Conservation (phyloP, 2,113 vertebrate genomes). For the Regulus satrapa region DNA sequence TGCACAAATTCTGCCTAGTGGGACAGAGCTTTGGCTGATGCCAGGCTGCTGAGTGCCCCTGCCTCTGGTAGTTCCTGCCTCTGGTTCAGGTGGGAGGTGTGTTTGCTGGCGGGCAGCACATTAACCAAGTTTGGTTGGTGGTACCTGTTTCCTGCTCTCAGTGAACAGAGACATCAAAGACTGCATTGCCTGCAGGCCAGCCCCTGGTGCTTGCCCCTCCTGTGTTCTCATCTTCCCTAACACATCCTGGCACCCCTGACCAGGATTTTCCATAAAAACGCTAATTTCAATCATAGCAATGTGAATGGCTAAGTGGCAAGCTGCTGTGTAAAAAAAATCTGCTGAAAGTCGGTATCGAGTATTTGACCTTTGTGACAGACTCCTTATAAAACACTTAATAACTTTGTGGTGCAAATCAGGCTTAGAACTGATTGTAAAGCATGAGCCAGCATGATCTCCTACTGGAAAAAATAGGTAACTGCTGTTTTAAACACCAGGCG, state of each 20-base stretch:
- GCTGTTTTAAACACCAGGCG: neutral
- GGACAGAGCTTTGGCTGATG: neutral
- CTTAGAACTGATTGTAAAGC: neutral
- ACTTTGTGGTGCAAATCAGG: neutral
- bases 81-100: neutral
- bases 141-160: neutral
- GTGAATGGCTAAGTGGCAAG: neutral
- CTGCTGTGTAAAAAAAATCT: neutral
- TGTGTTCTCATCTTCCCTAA: neutral
- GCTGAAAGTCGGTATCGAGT: neutral
- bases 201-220: neutral
- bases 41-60: neutral
- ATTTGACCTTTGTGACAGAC: neutral
- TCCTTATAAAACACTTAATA: neutral
- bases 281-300: fast-evolving
- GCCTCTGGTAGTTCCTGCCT: neutral
- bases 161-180: neutral
- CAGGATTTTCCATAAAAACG: neutral
- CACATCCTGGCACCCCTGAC: neutral
- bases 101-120: neutral
- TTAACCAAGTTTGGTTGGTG: neutral
- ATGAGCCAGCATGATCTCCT: neutral
- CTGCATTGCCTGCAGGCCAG: neutral
- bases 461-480: neutral
- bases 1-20: no score